Evolutionary conservation across 2,888 invertebrate genomes (phyloP), one percentile per base, ranked within the genome.

Genomic region (Hanleya hanleyi): DNA sequence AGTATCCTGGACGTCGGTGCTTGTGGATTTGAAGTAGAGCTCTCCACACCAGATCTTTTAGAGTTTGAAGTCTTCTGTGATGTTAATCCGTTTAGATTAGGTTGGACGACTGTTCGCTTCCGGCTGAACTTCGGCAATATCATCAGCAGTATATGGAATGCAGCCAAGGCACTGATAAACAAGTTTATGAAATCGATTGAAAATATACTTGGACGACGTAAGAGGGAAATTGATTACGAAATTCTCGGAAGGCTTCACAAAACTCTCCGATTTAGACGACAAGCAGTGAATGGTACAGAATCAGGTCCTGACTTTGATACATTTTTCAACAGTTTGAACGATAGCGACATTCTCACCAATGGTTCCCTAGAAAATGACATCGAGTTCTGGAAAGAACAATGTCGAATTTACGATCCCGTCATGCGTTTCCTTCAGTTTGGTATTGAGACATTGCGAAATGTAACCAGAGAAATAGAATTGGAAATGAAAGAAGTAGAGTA

Each of bases 121-220:
- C 38, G 49, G 3, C 9, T 67, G 12, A 67, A 67, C 47, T 67
- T 67, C 67, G 15, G 49, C 18, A 67, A 67, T 29, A 41, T 49
- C 22, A 26, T 67, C 22, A 26, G 33, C 9, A 67, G 47, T n/a
- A 47, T 67, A 6, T 67, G 67, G 67, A 49, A 67, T 32, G 67
- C 67, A 35, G 67, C 67, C 12, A 41, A 49, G 32, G 22, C 47
- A 47, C 18, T 67, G 49, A 32, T 67, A 18, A 67, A 67, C 9
- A 29, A 18, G n/a, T 18, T 47, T 38, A 78, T 87, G 2, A 81
- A 84, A 18, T 35, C 64, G 3, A 35, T 64, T 12, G 29, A 37
- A 9, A 64, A 35, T 35, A 1, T 64, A 1, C 4, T 64, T 3
- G 64, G 64, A 18, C 35, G 64, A 64, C 18, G 38, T 22, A 64